These are phyloP conservation scores for Andrena minutula DNA, from an alignment of 2,888 invertebrate species.

Conservation along the genomic window DNA sequence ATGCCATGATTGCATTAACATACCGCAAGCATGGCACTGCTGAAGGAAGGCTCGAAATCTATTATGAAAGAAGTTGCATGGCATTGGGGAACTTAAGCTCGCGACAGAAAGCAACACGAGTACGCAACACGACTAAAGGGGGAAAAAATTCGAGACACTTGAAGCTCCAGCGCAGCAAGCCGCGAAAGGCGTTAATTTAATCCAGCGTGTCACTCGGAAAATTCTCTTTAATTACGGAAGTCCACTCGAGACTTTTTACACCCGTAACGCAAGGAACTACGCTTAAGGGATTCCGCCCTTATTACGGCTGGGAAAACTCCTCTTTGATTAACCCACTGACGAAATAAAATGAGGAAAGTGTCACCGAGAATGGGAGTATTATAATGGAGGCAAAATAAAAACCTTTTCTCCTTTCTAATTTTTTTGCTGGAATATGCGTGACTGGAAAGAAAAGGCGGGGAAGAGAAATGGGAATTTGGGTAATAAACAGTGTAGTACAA, in stretches of 20 bases:
- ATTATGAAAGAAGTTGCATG: not conserved
- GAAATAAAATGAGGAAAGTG: conserved; percentile 9
- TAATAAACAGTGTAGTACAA: not conserved
- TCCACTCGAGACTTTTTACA: conserved; percentile 48
- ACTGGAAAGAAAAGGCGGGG: not conserved
- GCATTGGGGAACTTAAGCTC: not conserved
- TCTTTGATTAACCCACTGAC: conserved; percentile 37
- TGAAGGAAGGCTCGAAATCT: no score
- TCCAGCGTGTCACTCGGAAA: conserved; percentile 59
- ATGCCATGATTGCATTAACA: no score
- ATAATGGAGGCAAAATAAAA: not conserved
- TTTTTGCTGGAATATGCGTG: not conserved
- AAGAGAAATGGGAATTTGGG: not conserved
- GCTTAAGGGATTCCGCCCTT: conserved; percentile 49
- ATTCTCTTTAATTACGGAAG: conserved; percentile 61
- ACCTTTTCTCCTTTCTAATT: not conserved
- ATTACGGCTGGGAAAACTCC: conserved; percentile 38
- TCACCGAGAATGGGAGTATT: not conserved
- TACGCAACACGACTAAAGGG: not conserved
- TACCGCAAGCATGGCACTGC: no score
- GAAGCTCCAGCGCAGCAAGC: conserved; percentile 41
- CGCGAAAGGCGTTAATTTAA: conserved; percentile 57
- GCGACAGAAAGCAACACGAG: not conserved
- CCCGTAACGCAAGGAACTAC: conserved; percentile 39
- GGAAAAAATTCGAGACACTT: conserved; percentile 32